Evolutionary conservation across 2,113 vertebrate species (phyloP), one percentile per base, ranked within the genome.

Genomic region (Hippocampus mohnikei): DNA sequence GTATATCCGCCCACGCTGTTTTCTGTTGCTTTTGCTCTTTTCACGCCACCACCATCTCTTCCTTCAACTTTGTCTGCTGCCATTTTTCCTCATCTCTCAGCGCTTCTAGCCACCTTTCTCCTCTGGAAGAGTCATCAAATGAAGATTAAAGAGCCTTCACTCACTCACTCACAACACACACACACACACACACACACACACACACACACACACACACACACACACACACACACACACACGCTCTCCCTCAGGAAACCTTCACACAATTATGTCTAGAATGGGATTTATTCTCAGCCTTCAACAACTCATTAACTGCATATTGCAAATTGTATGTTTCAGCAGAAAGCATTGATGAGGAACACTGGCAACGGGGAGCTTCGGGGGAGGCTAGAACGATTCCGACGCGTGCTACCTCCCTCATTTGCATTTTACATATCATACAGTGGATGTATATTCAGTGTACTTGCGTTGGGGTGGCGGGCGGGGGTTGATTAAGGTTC

Each of bases 241-340:
- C n/a, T 5, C 62, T 72, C 79, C 82, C 77, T 74, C 63, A 81
- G 88, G 90, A 91, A 89, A 89, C 83, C 85, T 74, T 16, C 78
- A 86, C 89, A 92, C 91, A 91, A 91, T 92, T 91, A 91, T 68
- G 82, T 83, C 82, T 84, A 83, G 88, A 93, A 92, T 92, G 89
- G 90, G 89, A 92, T 90, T 88, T 88, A 86, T 92, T 91, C 88
- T 90, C 86, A 90, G 88, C 86, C 77, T 88, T 90, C 88, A 92
- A 91, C 90, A 92, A 91, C 90, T 93, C 90, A 93, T 92, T 93
- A 92, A 91, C 90, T 90, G 85, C 90, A 89, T 88, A 91, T 89
- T 92, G 88, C 90, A 91, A 91, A 92, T 90, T 59, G 87, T 89
- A 87, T 74, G 52, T 93, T 91, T 92, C 90, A 91, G 91, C 92